phyloP scores from a whole-genome alignment of 2,797 vertebrate genomes.

The Gallinago nigripennis region DNA sequence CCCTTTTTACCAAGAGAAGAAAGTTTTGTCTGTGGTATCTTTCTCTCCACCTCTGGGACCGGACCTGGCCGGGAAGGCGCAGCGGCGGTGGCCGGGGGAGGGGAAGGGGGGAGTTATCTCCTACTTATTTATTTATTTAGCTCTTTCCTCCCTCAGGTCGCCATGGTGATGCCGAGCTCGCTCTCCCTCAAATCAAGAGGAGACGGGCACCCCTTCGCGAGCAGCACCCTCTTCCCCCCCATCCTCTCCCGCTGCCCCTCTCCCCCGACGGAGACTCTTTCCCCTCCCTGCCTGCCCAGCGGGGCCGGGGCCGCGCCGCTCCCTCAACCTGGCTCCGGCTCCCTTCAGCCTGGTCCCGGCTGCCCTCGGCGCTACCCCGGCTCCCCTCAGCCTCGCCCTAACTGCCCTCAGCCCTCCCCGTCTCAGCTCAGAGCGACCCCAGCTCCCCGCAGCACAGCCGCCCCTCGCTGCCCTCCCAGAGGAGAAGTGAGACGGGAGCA shows the following conservation, averaged over 20 bases:
- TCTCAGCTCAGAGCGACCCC: neutral
- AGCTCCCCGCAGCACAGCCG: neutral
- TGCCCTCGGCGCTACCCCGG: neutral
- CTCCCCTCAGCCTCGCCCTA: neutral
- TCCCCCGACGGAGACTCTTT: neutral
- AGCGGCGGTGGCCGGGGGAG: neutral
- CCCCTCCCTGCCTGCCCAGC: neutral
- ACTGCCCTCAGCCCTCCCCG: neutral
- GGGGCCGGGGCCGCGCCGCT: neutral
- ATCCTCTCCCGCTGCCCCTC: neutral
- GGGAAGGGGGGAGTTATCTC: slow-evolving; percentile 8
- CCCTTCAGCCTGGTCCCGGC: neutral
- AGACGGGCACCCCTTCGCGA: slow-evolving; percentile 74
- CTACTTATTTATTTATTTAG: slow-evolving; percentile 61
- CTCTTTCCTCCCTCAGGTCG: slow-evolving; percentile 76
- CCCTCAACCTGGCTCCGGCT: neutral
- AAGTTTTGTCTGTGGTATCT: slow-evolving; percentile 50
- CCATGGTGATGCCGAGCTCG: slow-evolving; percentile 83
- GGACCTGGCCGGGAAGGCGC: neutral
- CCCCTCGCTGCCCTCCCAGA: neutral
- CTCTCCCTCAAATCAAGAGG: slow-evolving; percentile 61
- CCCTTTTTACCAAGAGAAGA: neutral
- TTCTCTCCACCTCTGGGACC: neutral
- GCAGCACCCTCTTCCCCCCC: neutral
- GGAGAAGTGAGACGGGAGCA: neutral